These are phyloP conservation scores for Crambe crambe DNA, from an alignment of 37 sponge, comb jelly and placozoan genomes.

Conservation along the genomic window DNA sequence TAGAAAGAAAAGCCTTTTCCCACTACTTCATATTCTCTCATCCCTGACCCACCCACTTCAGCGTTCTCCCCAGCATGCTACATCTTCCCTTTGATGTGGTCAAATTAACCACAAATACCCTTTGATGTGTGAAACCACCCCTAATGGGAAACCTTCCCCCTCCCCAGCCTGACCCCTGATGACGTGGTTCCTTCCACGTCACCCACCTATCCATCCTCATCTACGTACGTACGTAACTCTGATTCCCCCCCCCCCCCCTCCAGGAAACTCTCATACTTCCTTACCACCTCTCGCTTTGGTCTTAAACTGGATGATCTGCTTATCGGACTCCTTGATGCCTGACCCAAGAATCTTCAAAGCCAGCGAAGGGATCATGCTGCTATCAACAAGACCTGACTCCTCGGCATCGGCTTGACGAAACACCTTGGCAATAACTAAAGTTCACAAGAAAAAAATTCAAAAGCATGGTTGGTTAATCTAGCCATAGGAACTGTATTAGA, in stretches of 20 bases:
- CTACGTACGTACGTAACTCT: too few relatives aligned
- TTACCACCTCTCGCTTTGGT: conserved; percentile 51
- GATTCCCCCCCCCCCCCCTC: background rate
- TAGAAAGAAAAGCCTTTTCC: background rate
- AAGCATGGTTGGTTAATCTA: background rate
- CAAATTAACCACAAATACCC: too few relatives aligned
- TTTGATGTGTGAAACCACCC: too few relatives aligned
- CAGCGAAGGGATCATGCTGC: conserved; percentile 61
- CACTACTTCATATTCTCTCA: background rate
- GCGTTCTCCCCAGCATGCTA: too few relatives aligned
- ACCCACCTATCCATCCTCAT: too few relatives aligned
- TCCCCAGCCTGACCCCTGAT: too few relatives aligned
- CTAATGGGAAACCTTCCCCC: too few relatives aligned
- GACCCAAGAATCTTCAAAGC: conserved; percentile 75
- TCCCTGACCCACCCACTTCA: background rate
- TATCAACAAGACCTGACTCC: conserved; percentile 79
- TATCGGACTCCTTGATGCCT: conserved; percentile 61
- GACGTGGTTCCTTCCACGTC: too few relatives aligned
- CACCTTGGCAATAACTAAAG: conserved; percentile 87
- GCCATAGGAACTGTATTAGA: too few relatives aligned
- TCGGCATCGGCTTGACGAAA: conserved; percentile 88
- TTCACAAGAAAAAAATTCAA: background rate
- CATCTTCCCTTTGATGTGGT: too few relatives aligned
- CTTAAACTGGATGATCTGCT: conserved; percentile 59
- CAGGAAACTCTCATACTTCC: background rate